Base-by-base conservation (phyloP, 2,888 invertebrate genomes). In the Troides helena region DNA sequence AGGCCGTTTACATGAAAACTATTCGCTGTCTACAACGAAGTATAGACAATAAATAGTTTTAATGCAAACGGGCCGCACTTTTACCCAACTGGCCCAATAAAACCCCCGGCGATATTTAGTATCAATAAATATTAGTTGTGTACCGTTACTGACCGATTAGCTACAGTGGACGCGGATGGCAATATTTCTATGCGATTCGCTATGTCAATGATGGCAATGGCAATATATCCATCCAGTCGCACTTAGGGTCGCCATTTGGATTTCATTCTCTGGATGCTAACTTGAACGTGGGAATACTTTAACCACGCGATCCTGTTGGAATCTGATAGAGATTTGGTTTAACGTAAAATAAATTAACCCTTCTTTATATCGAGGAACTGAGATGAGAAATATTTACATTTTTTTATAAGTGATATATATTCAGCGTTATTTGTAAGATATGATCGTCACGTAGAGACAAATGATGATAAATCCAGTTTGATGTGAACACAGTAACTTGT, bases 101-200 rank as follows among this genome's bases (percentile, higher is more conserved):
- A 87, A 77, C 81, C 80, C 85, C 82, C 85, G 3, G 84, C 86
- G 87, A 90, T 88, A 87, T 90, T 88, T 89, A 90, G 82, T 86
- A 77, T 77, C 88, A 82, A 88, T 89, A 89, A 88, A 88, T 89
- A 87, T 80, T 74, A 78, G 79, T 77, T 81, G 85, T 76, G 81
- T 72, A 86, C 89, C 88, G 88, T 89, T 88, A 87, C 78, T 76
- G 76, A 78, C 80, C 81, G 81, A 84, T 82, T 80, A 82, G 80
- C 80, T 77, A 80, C 78, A 76, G 76, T 73, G 72, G 72, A 75
- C 73, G 73, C 74, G 73, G 74, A 73, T 70, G 60, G 75, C 75
- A 74, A 79, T 76, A 78, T 76, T 73, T 76, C 78, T 75, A 77
- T 75, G 76, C 74, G 65, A 73, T 72, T 71, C 70, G 70, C 73